phyloP scores from a whole-genome alignment of 2,113 vertebrate genomes.

The Strigops habroptila region DNA sequence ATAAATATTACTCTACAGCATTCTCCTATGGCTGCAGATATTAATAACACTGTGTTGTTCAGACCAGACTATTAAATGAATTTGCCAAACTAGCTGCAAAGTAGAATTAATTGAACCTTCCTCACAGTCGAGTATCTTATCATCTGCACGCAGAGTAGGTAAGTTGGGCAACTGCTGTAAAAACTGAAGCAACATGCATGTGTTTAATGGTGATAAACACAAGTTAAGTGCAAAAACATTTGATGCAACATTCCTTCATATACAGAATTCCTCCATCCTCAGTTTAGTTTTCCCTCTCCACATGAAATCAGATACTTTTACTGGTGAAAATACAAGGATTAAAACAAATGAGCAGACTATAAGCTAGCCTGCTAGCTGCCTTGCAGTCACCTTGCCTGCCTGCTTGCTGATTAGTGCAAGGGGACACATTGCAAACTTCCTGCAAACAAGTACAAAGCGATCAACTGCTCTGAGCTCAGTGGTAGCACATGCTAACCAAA shows the following conservation, averaged over 20 bases:
- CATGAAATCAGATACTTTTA: background rate
- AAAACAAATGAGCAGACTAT: background rate
- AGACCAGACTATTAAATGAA: background rate
- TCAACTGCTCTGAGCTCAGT: background rate
- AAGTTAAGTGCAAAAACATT: background rate
- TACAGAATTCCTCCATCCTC: background rate
- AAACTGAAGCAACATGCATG: background rate
- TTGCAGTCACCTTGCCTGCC: background rate
- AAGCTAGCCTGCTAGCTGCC: background rate
- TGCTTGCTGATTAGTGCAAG: accelerated
- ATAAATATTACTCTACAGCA: background rate
- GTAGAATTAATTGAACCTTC: constrained; percentile 33
- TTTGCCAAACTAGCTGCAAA: constrained; percentile 19
- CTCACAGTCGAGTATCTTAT: constrained; percentile 13
- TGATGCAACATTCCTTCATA: background rate
- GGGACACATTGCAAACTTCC: background rate
- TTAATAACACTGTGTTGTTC: background rate
- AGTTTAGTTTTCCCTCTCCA: background rate
- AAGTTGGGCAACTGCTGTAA: background rate
- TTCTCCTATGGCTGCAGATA: constrained; percentile 15
- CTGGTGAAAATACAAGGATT: background rate
- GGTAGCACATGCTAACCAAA: accelerated
- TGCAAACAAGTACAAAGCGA: background rate
- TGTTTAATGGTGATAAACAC: constrained; percentile 24
- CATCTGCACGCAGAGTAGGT: background rate